phyloP scores from a whole-genome alignment of 2,113 vertebrate genomes.

The Gavia stellata region DNA sequence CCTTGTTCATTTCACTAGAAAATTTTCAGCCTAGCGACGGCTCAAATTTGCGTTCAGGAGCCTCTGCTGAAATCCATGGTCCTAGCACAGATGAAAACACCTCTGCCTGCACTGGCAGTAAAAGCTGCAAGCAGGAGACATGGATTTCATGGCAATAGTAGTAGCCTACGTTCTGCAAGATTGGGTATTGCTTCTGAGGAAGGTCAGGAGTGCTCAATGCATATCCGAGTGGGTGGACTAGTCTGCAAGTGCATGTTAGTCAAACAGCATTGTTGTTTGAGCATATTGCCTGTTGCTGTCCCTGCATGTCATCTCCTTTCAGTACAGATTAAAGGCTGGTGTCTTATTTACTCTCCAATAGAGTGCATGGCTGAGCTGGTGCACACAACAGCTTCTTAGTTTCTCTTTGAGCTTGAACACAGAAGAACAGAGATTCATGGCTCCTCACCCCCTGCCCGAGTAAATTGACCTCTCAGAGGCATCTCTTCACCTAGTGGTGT shows the following conservation, averaged over 20 bases:
- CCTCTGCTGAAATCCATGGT: neutral
- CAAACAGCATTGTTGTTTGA: neutral
- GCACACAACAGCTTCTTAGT: constrained; percentile 69
- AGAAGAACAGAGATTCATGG: constrained; percentile 76
- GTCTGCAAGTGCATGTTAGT: neutral
- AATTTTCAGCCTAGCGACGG: neutral
- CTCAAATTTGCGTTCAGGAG: neutral
- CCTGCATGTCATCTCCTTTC: constrained; percentile 5
- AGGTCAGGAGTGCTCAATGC: neutral
- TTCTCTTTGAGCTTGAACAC: constrained; percentile 65
- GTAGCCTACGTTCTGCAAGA: neutral
- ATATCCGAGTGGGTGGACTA: fast-evolving
- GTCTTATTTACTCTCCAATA: constrained; percentile 70
- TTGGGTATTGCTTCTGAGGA: neutral
- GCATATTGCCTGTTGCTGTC: neutral
- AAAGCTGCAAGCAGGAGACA: neutral
- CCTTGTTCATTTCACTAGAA: neutral
- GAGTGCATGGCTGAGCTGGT: constrained; percentile 72
- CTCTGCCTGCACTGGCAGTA: neutral
- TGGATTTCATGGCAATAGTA: neutral
- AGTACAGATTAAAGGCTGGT: constrained; percentile 70
- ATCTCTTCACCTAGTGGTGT: constrained; percentile 71
- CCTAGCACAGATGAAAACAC: neutral
- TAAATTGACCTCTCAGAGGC: constrained; percentile 73
- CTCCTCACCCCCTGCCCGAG: constrained; percentile 48